Evolutionary conservation across 1,140 invertebrate genomes (phyloP), one percentile per base, ranked within the genome.

Genomic region (Battus philenor): DNA sequence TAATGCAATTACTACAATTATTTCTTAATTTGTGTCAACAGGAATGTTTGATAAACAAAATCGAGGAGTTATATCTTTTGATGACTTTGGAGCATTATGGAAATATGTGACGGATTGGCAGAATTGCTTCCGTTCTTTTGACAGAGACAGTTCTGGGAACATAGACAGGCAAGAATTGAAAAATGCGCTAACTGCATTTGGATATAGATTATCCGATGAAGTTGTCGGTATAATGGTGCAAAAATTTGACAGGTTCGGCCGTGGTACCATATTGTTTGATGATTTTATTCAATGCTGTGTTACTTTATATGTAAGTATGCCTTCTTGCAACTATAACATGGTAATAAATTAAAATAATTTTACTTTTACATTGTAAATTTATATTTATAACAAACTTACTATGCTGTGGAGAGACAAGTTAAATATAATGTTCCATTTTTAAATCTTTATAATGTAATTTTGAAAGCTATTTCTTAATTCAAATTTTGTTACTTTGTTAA

Each of bases 91-190:
- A 26, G 92, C 95, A 4, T 81, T 99, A 0, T 99, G 97, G 98
- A 98, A 98, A 76, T 99, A 99, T 85, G 95, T 99, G 0, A 96
- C 94, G n/a, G 96, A 99, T 70, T 99, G 98, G 97, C 96, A 98
- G 78, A 93, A 93, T 56, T 98, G 96, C 74, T 99, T 99, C 85
- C 90, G 94, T 41, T 93, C 92, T 1, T 99, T 98, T 84, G 98
- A 99, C 77, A 87, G 93, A 18, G 98, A 99, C 68, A 94, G 93
- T 69, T 98, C 95, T 8, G 97, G 97, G n/a, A 96, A 96, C 60
- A 99, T 99, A 56, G 97, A 98, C 81, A 91, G 90, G 67, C 86
- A 90, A 46, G 98, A 99, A 87, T 77, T 99, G 1, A 94, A 94
- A 83, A 93, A 90, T 47, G 97, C 98, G 2, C 83, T 99, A 0